Base-by-base conservation (phyloP, 2,113 vertebrate genomes). In the Clarias batrachus region DNA sequence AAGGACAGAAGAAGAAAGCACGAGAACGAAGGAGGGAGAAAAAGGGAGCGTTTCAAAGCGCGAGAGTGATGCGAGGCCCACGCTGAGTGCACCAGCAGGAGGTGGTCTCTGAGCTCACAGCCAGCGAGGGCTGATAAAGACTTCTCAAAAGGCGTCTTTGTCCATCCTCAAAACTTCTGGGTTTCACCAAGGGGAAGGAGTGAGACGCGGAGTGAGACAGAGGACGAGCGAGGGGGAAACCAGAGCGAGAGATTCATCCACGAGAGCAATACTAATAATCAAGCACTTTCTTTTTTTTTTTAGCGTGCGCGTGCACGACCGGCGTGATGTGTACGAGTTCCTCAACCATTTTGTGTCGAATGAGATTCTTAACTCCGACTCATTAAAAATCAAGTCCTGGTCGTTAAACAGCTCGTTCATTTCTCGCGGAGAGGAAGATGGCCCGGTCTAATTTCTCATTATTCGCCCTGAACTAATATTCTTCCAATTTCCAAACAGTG, bases 91-190 rank as follows among this genome's bases (percentile, higher is more conserved):
- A 80, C 33, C 90, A 86, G 90, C 89, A 88, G 91, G 91, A 85
- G 90, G 85, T 70, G 76, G 68, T 82, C 89, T 91, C 90, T 90
- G 89, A 89, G 88, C 90, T 90, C 77, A 23, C 88, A 92, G 89
- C 91, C 81, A 91, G 89, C 63, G 79, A 88, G 88, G 87, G 63
- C 88, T 90, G 90, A 91, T 92, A 90, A 92, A 92, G 90, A 88
- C 83, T 89, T 90, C 88, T 91, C 87, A 87, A 90, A 87, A 89
- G 87, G 83, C 86, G 68, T 63, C 74, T 90, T 85, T 90, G 89
- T 89, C 88, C 85, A 76, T 62, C 85, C 68, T 60, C 87, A 73
- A 84, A 90, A 90, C 77, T 90, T 90, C 87, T 60, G 78, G 74
- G 37, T 30, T 87, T 79, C 57, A 54, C 85, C 82, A 30, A 78